Base-by-base conservation (phyloP, 1,140 invertebrate genomes). In the Harlomillsia oculata region DNA sequence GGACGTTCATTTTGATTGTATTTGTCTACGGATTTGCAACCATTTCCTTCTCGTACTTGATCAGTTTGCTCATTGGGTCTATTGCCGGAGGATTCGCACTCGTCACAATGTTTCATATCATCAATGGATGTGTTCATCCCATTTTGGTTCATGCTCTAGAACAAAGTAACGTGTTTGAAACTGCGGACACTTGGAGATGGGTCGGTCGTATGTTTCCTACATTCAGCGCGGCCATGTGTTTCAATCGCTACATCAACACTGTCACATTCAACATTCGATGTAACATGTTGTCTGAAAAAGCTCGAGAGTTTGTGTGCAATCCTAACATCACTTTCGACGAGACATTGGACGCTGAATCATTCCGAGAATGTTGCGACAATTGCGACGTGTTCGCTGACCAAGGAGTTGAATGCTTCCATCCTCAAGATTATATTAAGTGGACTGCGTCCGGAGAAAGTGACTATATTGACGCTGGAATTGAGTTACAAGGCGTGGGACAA, bases 11-110 rank as follows among this genome's bases (percentile, higher is more conserved):
- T n/a, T 25, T 56, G 5, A 57, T 56, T 28, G 30, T 63, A 5
- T n/a, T 56, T 5, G 37, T 56, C 11, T 63, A 39, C 26, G 61
- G 56, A 21, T 34, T 56, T 26, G 18, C 53, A 6, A 39, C 61
- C n/a, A 55, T 63, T 30, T 46, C 53, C 2, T 60, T 59, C 21
- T 50, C 56, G 2, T 59, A 63, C 26, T 29, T 63, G 2, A 11
- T 63, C 37, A 59, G 51, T 43, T 48, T 62, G 18, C 21, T 28
- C 25, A 26, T 53, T 6, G 5, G 8, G 18, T 34, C 50, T 28
- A 18, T 52, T 5, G 26, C 55, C 3, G 60, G 50, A 18, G 55
- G 60, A 28, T 62, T 58, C 30, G 49, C 55, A 21, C 26, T 59
- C 5, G 23, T 53, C 2, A 34, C 43, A 13, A 40, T 57, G 23